These are phyloP conservation scores for Haemorhous mexicanus DNA, from an alignment of 2,113 vertebrate genomes.

Conservation along the genomic window DNA sequence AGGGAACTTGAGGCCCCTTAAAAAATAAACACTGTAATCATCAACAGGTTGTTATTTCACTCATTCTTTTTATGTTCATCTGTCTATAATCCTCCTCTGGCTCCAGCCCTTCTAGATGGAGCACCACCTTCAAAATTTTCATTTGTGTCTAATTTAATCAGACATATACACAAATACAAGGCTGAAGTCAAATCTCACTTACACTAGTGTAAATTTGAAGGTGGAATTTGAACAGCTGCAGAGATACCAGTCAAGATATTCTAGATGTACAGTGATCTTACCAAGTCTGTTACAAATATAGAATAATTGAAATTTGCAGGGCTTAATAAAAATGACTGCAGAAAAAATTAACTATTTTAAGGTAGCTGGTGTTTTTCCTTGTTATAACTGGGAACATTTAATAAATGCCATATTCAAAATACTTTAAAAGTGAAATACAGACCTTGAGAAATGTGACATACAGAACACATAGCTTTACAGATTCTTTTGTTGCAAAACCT, in stretches of 20 bases:
- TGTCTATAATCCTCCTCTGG: slow-evolving; percentile 8
- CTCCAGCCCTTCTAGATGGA: slow-evolving; percentile 35
- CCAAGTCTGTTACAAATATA: neutral
- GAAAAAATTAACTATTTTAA: slow-evolving; percentile 34
- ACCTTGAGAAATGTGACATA: neutral
- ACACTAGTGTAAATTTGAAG: slow-evolving; percentile 36
- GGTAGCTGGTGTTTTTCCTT: slow-evolving; percentile 6
- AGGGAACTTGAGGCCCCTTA: neutral
- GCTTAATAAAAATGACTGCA: slow-evolving; percentile 10
- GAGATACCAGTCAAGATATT: slow-evolving; percentile 29
- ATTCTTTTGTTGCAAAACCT: neutral
- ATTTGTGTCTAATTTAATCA: slow-evolving; percentile 54
- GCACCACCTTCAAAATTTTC: slow-evolving; percentile 6
- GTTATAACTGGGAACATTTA: neutral
- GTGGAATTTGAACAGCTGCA: slow-evolving; percentile 48
- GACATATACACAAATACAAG: slow-evolving; percentile 11
- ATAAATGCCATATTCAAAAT: slow-evolving; percentile 5
- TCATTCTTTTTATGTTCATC: neutral
- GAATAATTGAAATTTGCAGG: neutral
- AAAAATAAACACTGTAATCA: slow-evolving; percentile 51
- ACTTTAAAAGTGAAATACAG: neutral
- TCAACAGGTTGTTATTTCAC: slow-evolving; percentile 35
- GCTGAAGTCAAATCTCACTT: slow-evolving; percentile 46
- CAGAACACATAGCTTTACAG: neutral
- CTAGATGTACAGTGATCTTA: slow-evolving; percentile 14